A percentile compares a stretch with the other conserved stretches of the same genome.
phyloP scores from a whole-genome alignment of 2,113 vertebrate species.

The Brevimyrus niger region DNA sequence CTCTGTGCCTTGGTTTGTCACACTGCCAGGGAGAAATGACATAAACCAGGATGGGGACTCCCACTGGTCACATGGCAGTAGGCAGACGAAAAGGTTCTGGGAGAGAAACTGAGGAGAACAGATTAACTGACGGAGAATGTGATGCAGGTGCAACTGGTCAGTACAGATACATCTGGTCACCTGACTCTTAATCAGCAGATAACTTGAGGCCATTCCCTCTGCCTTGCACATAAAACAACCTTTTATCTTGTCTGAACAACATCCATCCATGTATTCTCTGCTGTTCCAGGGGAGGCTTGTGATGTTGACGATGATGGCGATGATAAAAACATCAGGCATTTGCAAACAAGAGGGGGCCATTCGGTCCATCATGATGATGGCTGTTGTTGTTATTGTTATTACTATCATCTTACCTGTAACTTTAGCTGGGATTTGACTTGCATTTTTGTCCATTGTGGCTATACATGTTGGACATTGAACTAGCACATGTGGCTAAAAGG shows the following conservation, averaged over 20 bases:
- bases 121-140: background rate
- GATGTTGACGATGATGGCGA: background rate
- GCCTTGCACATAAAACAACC: background rate
- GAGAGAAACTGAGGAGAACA: background rate
- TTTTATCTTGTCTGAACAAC: background rate
- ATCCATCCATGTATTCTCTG: background rate
- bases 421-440: background rate
- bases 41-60: background rate
- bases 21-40: background rate
- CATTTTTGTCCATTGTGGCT: background rate
- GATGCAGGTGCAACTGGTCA: background rate
- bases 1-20: background rate
- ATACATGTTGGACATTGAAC: background rate
- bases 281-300: background rate
- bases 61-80: background rate
- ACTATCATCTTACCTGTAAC: background rate
- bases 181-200: background rate
- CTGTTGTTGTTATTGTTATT: background rate
- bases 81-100: background rate
- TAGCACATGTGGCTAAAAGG: background rate
- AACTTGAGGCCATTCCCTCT: background rate
- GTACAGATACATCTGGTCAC: background rate
- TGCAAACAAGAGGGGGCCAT: no score
- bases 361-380: background rate
- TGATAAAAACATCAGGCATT: no score